phyloP scores from a whole-genome alignment of 2,888 invertebrate species.

The Caenorhabditis becei region DNA sequence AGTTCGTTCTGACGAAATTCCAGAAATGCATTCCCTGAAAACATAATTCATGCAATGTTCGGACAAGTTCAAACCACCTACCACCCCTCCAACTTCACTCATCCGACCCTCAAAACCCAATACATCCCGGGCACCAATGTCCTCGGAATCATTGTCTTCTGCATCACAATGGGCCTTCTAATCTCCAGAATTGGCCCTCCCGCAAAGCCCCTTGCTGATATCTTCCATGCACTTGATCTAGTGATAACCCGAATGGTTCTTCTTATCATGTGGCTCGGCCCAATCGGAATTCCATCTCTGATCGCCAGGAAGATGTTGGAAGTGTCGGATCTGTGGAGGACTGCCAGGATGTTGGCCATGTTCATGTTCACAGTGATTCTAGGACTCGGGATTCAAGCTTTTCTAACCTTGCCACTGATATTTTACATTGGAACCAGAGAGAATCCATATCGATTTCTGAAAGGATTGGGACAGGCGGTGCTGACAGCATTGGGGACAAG shows the following conservation, averaged over 20 bases:
- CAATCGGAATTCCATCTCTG: slow-evolving; percentile 86
- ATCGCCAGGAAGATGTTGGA: slow-evolving; percentile 86
- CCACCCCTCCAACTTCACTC: slow-evolving; percentile 42
- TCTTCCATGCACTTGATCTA: slow-evolving; percentile 90
- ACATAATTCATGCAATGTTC: slow-evolving; percentile 88
- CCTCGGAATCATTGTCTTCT: slow-evolving; percentile 86
- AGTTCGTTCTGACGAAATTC: too few relatives aligned
- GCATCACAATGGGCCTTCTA: slow-evolving; percentile 90
- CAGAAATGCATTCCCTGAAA: slow-evolving; percentile 94
- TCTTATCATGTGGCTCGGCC: slow-evolving; percentile 91
- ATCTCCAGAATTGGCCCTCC: slow-evolving; percentile 90
- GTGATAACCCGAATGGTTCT: slow-evolving; percentile 93
- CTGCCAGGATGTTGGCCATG: slow-evolving; percentile 85
- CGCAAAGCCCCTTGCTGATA: slow-evolving; percentile 88
- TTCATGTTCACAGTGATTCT: slow-evolving; percentile 85
- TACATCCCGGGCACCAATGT: slow-evolving; percentile 86
- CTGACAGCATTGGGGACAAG: too few relatives aligned
- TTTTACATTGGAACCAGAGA: slow-evolving; percentile 84
- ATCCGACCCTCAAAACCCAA: slow-evolving; percentile 29
- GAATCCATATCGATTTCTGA: slow-evolving; percentile 79
- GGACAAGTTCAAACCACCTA: slow-evolving; percentile 73
- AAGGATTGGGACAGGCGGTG: slow-evolving; percentile 86
- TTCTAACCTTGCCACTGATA: slow-evolving; percentile 85
- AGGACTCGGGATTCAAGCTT: slow-evolving; percentile 85
- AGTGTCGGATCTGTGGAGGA: slow-evolving; percentile 83